Base-by-base conservation (phyloP, 2,888 invertebrate genomes). In the Synanthedon formicaeformis region DNA sequence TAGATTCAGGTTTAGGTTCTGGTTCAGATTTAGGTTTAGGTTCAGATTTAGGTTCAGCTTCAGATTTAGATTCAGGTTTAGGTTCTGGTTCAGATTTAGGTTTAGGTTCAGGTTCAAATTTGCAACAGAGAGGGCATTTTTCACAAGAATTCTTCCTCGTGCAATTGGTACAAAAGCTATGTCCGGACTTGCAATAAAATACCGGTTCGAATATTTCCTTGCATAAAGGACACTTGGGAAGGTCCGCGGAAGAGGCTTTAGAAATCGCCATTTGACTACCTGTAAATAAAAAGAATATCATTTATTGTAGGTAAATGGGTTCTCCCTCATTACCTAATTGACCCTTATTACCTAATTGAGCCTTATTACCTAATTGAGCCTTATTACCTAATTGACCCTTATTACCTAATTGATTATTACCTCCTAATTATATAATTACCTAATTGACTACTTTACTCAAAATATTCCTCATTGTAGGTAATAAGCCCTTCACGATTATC, bases 181-280 rank as follows among this genome's bases (percentile, higher is more conserved):
- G 86, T 3, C 86, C 86, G 0, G 81, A 77, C 54, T 77, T 73
- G 60, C 86, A 87, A 58, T 81, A 81, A 58, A 63, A 85, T 60
- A 84, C 84, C 4, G 85, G 85, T 6, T 75, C 71, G 1, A 71
- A 69, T 81, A 85, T 66, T 2, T 84, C 81, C 67, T 79, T 48
- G 58, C 86, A 86, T 11, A 83, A 79, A 1, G 84, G 86, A 59
- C 85, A 86, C 63, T 83, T 81, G 12, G 81, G 83, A 27, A 80
- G 57, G 11, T 77, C 74, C 41, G 78, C 60, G 2, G 70, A 56
- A 34, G 3, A 8, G 12, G 53, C 52, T 52, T 34, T 10, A 34
- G 2, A 34, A 34, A 10, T 34, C 34, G 34, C 34, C 34, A 34
- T 34, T 34, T 34, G 34, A 34, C 2, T 10, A 10, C 2, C 34